Percentiles rank a stretch among this genome's conserved stretches.
Evolutionary conservation across 2,797 vertebrate genomes (phyloP).

Genomic region (Cuniculus paca): DNA sequence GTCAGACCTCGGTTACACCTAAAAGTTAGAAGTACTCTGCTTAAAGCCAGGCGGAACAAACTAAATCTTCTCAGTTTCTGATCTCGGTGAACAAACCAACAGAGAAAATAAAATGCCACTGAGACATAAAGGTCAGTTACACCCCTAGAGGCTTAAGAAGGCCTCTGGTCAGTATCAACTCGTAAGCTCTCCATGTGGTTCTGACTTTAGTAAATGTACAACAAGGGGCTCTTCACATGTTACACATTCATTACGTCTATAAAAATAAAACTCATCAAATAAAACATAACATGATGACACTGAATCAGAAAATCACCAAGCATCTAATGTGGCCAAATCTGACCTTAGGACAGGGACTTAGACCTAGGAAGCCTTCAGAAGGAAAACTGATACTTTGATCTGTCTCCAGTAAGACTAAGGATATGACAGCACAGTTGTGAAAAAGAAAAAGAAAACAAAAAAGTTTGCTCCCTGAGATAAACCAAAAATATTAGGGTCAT

Average conservation of each 20-base stretch:
- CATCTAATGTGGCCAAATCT: not conserved
- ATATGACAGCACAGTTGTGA: not conserved
- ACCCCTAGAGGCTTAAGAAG: not conserved
- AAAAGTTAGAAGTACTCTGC: not conserved
- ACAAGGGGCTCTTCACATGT: not conserved
- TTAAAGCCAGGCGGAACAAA: not conserved
- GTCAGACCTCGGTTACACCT: not conserved
- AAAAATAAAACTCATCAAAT: conserved; percentile 13
- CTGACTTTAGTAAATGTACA: not conserved
- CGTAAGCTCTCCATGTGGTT: not conserved
- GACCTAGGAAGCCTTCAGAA: not conserved
- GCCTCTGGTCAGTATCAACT: not conserved
- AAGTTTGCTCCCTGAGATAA: conserved; percentile 37
- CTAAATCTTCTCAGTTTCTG: not conserved
- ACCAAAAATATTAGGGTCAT: not conserved
- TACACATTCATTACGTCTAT: not conserved
- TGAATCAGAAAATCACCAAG: not conserved
- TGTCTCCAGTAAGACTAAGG: not conserved
- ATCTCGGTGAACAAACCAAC: not conserved
- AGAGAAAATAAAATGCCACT: not conserved
- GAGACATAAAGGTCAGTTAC: not conserved
- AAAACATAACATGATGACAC: conserved; percentile 1
- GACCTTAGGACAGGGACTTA: not conserved
- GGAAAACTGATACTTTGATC: not conserved
- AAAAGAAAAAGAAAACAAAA: not conserved